These are phyloP conservation scores for Elysia crispata DNA, from an alignment of 2,888 invertebrate genomes.

Conservation along the genomic window DNA sequence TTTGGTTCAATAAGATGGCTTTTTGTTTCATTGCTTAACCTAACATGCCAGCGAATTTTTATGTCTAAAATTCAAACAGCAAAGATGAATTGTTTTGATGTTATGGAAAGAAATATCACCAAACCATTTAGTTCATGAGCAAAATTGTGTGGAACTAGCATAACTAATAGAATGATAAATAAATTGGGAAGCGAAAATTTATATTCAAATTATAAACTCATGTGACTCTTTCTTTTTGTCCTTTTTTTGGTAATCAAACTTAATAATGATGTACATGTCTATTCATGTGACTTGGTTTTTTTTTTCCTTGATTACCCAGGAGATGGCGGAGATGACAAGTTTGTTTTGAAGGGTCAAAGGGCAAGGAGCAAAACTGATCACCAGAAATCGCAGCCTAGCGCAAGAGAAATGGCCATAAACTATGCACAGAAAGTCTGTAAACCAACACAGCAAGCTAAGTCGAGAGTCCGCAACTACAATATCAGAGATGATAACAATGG, in stretches of 20 bases:
- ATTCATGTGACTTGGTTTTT: too few relatives aligned
- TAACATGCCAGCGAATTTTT: too few relatives aligned
- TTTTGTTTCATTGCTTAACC: too few relatives aligned
- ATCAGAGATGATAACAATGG: conserved; percentile 54
- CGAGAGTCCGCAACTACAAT: conserved; percentile 66
- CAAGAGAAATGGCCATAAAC: background rate
- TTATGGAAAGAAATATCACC: too few relatives aligned
- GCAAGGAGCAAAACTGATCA: background rate
- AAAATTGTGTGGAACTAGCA: too few relatives aligned
- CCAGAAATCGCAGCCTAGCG: background rate
- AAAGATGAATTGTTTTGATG: too few relatives aligned
- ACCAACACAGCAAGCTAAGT: conserved; percentile 17
- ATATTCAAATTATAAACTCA: background rate
- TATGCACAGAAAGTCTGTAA: conserved; percentile 18
- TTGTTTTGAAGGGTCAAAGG: conserved; percentile 38
- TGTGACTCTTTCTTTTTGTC: too few relatives aligned
- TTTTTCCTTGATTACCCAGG: background rate
- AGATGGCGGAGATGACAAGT: conserved; percentile 3
- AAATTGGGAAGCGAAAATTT: background rate
- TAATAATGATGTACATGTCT: too few relatives aligned
- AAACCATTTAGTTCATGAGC: too few relatives aligned
- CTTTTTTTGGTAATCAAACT: too few relatives aligned
- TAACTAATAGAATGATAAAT: background rate
- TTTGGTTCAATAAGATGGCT: too few relatives aligned
- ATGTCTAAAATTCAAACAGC: too few relatives aligned